Base-by-base conservation (phyloP, 2,888 invertebrate genomes). In the Petrophora chlorosata region DNA sequence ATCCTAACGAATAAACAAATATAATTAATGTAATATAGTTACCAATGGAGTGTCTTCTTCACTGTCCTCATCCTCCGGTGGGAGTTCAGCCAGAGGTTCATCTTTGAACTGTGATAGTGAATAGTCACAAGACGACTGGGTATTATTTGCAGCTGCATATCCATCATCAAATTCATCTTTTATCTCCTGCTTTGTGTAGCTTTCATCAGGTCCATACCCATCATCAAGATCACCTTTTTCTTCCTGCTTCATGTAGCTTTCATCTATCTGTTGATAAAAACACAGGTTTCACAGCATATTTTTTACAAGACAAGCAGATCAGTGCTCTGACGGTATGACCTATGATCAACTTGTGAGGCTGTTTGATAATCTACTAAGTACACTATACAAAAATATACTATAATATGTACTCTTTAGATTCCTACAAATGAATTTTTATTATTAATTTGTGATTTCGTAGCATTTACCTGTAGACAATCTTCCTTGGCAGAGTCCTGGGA, bases 21-120 rank as follows among this genome's bases (percentile, higher is more conserved):
- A 22, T 5, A 13, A n/a, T 3, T 13, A 19, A 19, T 4, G 19
- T 5, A 2, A 19, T 19, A 3, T 25, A n/a, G n/a, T n/a, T n/a
- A 95, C 95, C 92, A 96, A 80, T 61, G 96, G 95, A 35, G 92
- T 73, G 78, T 96, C 95, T 73, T 95, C 95, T 58, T 95, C 95
- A 56, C 93, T 94, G 2, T 93, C 93, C 9, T 92, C 91, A 67
- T 80, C 91, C 35, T 80, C 91, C 29, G 73, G 77, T 9, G 82
- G 81, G 9, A 88, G 65, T 53, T 87, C 91, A 9, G 88, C 83
- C 3, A 92, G 76, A 9, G 91, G 90, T 66, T 92, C 91, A 62
- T 92, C 92, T 65, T 92, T 92, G 63, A 94, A 94, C 67, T 94
- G 93, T 30, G 95, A 94, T 78, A 95, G 62, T 33, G 92, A 94